Percentiles rank a stretch among this genome's conserved stretches.
Evolutionary conservation across 2,113 vertebrate species (phyloP).

Genomic region (Plestiodon gilberti): DNA sequence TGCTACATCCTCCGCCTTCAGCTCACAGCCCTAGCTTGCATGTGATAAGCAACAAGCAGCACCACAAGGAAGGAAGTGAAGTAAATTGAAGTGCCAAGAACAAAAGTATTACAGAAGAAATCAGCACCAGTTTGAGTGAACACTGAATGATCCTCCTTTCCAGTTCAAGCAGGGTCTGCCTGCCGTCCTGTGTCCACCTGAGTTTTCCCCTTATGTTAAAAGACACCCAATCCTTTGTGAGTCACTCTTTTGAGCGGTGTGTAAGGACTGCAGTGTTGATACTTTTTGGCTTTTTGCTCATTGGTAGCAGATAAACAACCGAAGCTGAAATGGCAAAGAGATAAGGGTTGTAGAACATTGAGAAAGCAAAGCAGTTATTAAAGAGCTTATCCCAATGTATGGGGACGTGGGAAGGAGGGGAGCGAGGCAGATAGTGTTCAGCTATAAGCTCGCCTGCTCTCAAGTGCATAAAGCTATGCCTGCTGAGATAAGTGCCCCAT

Average conservation of each 20-base stretch:
- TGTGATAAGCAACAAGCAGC: background rate
- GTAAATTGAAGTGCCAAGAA: background rate
- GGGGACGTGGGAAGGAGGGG: background rate
- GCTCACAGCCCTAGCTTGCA: background rate
- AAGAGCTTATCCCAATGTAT: constrained; percentile 10
- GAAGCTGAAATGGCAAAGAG: constrained; percentile 11
- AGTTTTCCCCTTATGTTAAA: background rate
- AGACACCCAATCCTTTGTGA: background rate
- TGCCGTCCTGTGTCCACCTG: background rate
- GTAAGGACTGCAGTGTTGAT: background rate
- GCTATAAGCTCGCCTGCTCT: constrained; percentile 11
- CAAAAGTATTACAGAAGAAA: background rate
- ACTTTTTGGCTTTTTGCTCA: background rate
- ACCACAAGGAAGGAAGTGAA: background rate
- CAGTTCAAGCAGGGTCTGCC: background rate
- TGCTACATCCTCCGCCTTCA: no score
- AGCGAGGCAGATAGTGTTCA: background rate
- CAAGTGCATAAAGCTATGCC: constrained; percentile 11
- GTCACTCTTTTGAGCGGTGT: background rate
- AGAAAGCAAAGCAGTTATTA: constrained; percentile 14
- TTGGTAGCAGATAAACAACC: background rate
- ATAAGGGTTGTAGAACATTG: constrained; percentile 5
- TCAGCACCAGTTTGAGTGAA: background rate
- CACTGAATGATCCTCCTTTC: background rate
- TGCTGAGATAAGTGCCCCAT: constrained; percentile 15